Conservation (phyloP, 2,113 vertebrate species). For the Coptodon bakossiorum region DNA sequence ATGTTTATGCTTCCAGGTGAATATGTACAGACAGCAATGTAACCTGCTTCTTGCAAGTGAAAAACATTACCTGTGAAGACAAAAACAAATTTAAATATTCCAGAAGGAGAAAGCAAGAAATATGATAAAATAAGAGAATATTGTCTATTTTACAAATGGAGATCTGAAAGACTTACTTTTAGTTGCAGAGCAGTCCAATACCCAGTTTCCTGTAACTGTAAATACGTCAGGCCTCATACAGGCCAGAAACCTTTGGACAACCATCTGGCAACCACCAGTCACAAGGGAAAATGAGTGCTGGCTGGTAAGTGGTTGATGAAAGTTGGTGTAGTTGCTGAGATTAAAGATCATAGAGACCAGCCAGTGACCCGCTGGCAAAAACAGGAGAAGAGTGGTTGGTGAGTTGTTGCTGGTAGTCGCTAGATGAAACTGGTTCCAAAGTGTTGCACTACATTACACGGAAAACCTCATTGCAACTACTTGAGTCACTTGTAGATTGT, state of each 20-base stretch:
- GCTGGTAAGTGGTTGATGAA: neutral
- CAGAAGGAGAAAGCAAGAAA: neutral
- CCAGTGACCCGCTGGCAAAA: neutral
- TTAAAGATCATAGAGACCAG: neutral
- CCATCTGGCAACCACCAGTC: neutral
- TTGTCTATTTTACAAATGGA: neutral
- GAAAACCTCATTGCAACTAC: neutral
- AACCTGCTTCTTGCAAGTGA: neutral
- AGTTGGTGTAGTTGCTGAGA: neutral
- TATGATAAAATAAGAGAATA: neutral
- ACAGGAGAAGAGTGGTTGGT: neutral
- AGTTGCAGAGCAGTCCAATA: neutral
- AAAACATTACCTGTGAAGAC: neutral
- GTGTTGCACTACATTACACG: neutral
- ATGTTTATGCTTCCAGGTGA: neutral
- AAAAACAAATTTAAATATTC: neutral
- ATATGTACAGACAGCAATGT: neutral
- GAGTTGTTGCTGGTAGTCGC: neutral
- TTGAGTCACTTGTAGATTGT: neutral
- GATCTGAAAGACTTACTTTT: neutral
- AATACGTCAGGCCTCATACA: neutral
- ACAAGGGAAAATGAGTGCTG: neutral
- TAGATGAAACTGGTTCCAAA: neutral
- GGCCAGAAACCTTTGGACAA: neutral
- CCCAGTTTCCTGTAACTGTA: neutral